A percentile compares a stretch with the other conserved stretches of the same genome.
Conservation (phyloP, 2,797 vertebrate species). For the Sciurus vulgaris region DNA sequence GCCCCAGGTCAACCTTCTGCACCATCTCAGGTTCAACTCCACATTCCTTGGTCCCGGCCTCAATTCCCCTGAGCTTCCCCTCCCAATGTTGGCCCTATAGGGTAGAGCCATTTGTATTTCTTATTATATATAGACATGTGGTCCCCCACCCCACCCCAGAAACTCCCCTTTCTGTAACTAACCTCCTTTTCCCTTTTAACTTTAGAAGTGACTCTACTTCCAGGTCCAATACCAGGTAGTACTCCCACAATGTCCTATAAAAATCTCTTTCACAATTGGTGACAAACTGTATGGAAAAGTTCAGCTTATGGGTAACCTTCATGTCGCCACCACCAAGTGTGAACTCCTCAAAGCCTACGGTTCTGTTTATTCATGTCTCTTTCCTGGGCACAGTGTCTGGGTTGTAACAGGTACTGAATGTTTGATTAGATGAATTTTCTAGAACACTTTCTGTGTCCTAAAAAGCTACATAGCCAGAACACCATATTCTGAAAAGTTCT, state of each 20-base stretch:
- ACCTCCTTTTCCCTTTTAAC: neutral
- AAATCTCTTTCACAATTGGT: neutral
- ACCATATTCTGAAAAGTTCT: neutral
- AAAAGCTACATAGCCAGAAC: neutral
- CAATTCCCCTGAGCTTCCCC: neutral
- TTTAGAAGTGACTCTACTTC: constrained; percentile 15
- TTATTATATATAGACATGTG: neutral
- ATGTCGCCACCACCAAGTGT: neutral
- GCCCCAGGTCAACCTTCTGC: accelerated
- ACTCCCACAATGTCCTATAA: neutral
- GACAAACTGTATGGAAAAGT: neutral
- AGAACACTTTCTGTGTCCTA: constrained; percentile 14
- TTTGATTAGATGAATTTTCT: neutral
- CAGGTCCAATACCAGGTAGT: neutral
- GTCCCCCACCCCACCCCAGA: accelerated
- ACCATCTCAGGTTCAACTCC: neutral
- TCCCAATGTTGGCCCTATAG: neutral
- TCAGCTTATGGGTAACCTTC: neutral
- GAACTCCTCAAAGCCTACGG: neutral
- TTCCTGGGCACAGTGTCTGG: neutral
- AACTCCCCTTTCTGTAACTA: neutral
- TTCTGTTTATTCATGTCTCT: neutral
- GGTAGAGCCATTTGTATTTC: neutral
- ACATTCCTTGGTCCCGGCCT: neutral
- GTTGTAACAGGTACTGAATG: neutral